Evolutionary conservation across 1,140 invertebrate genomes (phyloP).

Genomic region (Gryllus bimaculatus): DNA sequence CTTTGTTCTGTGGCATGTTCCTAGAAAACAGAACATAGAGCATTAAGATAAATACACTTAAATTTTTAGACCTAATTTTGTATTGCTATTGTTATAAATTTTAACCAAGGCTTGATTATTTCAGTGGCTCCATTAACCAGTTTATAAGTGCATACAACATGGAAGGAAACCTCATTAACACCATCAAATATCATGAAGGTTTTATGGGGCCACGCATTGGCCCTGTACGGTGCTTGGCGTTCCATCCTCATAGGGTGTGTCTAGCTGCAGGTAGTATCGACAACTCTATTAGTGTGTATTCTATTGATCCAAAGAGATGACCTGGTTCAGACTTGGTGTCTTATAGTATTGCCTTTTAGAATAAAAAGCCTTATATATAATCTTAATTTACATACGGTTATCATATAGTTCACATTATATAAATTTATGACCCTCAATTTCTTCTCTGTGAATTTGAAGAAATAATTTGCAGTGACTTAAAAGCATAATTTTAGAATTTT

Average conservation of each 20-base stretch:
- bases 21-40: too few relatives aligned
- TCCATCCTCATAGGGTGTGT: constrained; percentile 71
- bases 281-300: constrained; percentile 60
- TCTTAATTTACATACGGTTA: too few relatives aligned
- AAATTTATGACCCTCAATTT: not conserved
- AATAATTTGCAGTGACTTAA: not conserved
- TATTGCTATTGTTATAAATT: too few relatives aligned
- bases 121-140: constrained; percentile 73
- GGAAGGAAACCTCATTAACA: constrained; percentile 55
- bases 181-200: constrained; percentile 79
- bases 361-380: not conserved
- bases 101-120: constrained; percentile 23
- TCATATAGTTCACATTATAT: not conserved
- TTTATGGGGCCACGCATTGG: constrained; percentile 82
- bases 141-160: constrained; percentile 69
- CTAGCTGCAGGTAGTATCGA: constrained; percentile 71
- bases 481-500: not conserved
- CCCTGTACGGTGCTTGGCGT: constrained; percentile 73
- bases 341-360: not conserved
- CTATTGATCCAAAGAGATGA: constrained; percentile 20
- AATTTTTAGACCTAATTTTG: too few relatives aligned
- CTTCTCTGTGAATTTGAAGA: not conserved
- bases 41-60: too few relatives aligned
- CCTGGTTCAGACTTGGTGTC: not conserved
- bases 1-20: too few relatives aligned